A percentile compares a stretch with the other conserved stretches of the same genome.
These are phyloP conservation scores for Anadara kagoshimensis DNA, from an alignment of 1,140 invertebrate species.

Conservation along the genomic window DNA sequence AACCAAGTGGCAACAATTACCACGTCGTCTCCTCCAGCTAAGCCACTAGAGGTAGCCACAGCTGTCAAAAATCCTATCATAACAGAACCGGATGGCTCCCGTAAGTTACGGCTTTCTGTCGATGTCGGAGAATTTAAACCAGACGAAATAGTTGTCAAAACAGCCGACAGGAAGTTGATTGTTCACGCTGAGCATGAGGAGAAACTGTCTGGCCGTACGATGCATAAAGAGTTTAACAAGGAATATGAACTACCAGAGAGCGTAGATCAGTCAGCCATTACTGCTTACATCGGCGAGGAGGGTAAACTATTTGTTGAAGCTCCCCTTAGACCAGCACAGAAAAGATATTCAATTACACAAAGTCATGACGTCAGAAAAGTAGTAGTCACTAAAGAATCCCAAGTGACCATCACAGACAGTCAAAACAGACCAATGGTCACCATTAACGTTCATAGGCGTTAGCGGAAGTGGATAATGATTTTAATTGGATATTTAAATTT, in stretches of 20 bases:
- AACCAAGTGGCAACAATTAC: slow-evolving; percentile 29
- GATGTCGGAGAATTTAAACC: slow-evolving; percentile 70
- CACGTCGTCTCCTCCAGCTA: slow-evolving; percentile 17
- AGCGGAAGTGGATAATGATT: too few relatives aligned
- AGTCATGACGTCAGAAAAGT: slow-evolving; percentile 66
- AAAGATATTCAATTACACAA: slow-evolving; percentile 64
- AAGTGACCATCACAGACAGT: slow-evolving; percentile 65
- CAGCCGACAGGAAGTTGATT: slow-evolving; percentile 69
- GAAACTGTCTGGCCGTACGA: slow-evolving; percentile 64
- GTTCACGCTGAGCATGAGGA: slow-evolving; percentile 72
- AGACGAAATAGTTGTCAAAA: slow-evolving; percentile 70
- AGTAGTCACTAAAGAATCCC: slow-evolving; percentile 65
- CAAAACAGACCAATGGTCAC: slow-evolving; percentile 65
- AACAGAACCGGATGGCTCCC: slow-evolving; percentile 66
- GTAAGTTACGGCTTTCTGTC: slow-evolving; percentile 66
- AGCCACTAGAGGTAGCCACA: slow-evolving; percentile 55
- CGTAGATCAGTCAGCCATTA: slow-evolving; percentile 70
- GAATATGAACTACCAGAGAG: slow-evolving; percentile 72
- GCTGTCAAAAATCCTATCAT: slow-evolving; percentile 68
- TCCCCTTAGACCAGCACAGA: slow-evolving; percentile 61
- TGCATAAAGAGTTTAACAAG: slow-evolving; percentile 73
- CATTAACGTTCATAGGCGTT: slow-evolving; percentile 60
- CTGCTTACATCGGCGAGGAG: slow-evolving; percentile 70
- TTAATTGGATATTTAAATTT: too few relatives aligned
- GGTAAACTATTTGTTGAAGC: slow-evolving; percentile 71